Base-by-base conservation (phyloP, 1,140 invertebrate genomes). In the Cydia pomonella region DNA sequence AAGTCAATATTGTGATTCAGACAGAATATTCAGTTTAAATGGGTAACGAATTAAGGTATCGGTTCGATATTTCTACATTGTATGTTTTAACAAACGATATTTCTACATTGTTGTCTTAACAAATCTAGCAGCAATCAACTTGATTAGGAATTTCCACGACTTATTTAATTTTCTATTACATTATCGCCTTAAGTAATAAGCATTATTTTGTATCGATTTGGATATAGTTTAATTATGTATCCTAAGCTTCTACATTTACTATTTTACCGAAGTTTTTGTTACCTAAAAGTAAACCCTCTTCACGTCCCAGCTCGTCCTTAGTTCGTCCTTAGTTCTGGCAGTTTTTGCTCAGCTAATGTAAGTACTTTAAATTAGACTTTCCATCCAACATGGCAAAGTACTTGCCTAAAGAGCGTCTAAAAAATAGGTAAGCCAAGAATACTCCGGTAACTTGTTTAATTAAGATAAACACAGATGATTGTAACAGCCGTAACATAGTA, bases 391-490 rank as follows among this genome's bases (percentile, higher is more conserved):
- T 50, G 1, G 47, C 47, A 50, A 50, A 23, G 18, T 21, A 21
- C 53, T 10, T 59, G 21, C 21, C 53, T 18, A 10, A 23, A 3
- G 5, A 59, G 53, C 53, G n/a, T 12, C n/a, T 23, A 21, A 59
- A 7, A 59, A 59, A 59, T 59, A 59, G n/a, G 1, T 23, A 59
- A 59, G 6, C 53, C 53, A 59, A 59, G 21, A 59, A 59, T 59
- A 59, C 21, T 59, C 53, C 53, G 21, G 12, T 59, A 59, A 59
- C 16, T 23, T 59, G 53, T 23, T 59, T 23, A 59, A 59, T 59
- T 59, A 59, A 59, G 21, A 59, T 59, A 59, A 59, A 23, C 21
- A 59, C 53, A 59, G 53, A 59, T 59, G 53, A 9, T 59, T 10
- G 53, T 3, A 59, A 7, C 53, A 59, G 53, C 53, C 53, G 53